Conservation (phyloP, 2,113 vertebrate genomes). For the Tetrax tetrax region DNA sequence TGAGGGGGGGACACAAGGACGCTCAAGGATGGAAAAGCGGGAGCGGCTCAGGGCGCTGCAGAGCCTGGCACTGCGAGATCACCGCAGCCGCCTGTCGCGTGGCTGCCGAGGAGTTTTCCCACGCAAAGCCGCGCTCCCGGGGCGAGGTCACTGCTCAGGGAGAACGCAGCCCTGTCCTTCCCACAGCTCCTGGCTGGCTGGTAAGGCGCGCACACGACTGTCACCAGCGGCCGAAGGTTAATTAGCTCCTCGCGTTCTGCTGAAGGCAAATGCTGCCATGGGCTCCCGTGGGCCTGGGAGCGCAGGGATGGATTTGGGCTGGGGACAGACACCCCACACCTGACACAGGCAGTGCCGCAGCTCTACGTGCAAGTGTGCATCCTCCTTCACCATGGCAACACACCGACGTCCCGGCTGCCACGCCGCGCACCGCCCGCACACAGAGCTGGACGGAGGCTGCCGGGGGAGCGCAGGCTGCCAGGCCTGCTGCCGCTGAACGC, state of each 20-base stretch:
- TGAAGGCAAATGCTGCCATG: background rate
- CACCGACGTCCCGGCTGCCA: background rate
- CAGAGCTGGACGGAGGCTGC: background rate
- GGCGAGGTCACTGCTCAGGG: fast-evolving
- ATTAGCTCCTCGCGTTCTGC: background rate
- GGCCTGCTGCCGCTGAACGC: background rate
- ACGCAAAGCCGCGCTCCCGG: background rate
- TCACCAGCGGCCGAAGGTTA: background rate
- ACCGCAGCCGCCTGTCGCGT: too few species aligned
- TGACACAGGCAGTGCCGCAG: background rate
- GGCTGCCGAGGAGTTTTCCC: background rate
- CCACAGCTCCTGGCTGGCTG: background rate
- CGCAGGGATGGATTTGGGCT: background rate
- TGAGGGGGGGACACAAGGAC: background rate
- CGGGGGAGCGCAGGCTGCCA: background rate
- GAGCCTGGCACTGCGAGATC: too few species aligned
- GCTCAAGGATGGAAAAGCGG: background rate
- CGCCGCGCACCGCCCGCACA: background rate
- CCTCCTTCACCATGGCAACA: background rate
- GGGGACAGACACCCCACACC: background rate
- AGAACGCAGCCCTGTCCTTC: background rate
- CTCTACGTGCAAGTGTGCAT: background rate
- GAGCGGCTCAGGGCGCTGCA: background rate
- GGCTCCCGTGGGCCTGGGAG: background rate
- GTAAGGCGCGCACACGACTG: fast-evolving